Evolutionary conservation across 2,113 vertebrate genomes (phyloP).

Genomic region (Excalfactoria chinensis): DNA sequence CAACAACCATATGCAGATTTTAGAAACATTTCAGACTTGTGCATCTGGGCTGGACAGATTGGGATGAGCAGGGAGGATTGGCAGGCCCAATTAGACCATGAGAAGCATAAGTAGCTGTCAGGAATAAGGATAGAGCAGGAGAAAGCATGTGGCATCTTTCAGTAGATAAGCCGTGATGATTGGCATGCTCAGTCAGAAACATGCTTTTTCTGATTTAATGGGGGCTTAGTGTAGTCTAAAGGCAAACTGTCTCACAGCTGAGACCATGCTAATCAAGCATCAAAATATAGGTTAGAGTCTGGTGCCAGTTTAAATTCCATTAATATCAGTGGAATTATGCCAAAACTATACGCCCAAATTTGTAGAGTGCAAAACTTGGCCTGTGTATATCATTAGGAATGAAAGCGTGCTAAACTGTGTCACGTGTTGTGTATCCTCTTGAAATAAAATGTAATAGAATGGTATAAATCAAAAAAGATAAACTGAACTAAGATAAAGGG

Average conservation of each 20-base stretch:
- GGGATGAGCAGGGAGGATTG: neutral
- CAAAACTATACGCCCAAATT: neutral
- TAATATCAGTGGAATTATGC: neutral
- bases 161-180: constrained; percentile 46
- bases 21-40: neutral
- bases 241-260: constrained; percentile 50
- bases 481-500: neutral
- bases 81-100: constrained; percentile 49
- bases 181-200: constrained; percentile 52
- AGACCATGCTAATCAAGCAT: constrained; percentile 56
- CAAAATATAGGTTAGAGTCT: constrained; percentile 26
- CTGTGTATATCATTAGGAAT: neutral
- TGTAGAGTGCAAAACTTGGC: neutral
- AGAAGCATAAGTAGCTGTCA: constrained; percentile 58
- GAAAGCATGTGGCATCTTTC: constrained; percentile 62
- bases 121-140: constrained; percentile 32
- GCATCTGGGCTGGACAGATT: constrained; percentile 59
- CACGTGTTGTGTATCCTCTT: neutral
- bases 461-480: neutral
- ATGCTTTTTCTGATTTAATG: constrained; percentile 40
- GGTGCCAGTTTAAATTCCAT: constrained; percentile 25
- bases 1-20: constrained; percentile 19
- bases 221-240: neutral
- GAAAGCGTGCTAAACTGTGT: neutral
- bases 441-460: neutral